These are phyloP conservation scores for Rhyacichthys aspro DNA, from an alignment of 2,797 vertebrate species.

Conservation along the genomic window DNA sequence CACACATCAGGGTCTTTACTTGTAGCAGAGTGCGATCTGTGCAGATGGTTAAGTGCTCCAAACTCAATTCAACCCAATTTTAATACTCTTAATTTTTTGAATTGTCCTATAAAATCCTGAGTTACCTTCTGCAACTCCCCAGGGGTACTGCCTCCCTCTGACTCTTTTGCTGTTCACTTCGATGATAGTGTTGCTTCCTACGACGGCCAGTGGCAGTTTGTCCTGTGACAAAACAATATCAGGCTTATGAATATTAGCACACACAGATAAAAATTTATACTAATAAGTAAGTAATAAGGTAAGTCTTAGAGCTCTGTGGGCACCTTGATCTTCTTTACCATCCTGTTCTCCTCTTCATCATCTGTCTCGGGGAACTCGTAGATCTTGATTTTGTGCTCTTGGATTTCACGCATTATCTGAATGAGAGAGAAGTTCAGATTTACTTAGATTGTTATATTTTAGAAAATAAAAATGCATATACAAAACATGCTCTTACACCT, in stretches of 20 bases:
- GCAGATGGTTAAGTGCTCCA: too few relatives aligned
- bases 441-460: not conserved
- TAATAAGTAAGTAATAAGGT: too few relatives aligned
- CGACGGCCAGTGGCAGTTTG: slow-evolving; percentile 96
- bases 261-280: too few relatives aligned
- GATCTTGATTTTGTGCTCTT: slow-evolving; percentile 99
- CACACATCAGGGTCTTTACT: too few relatives aligned
- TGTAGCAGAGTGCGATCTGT: too few relatives aligned
- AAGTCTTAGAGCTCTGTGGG: too few relatives aligned
- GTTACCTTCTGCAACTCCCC: slow-evolving; percentile 98
- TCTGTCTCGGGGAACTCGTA: slow-evolving; percentile 99
- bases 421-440: not conserved
- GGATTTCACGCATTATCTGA: slow-evolving; percentile 98
- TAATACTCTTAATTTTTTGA: too few relatives aligned
- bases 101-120: too few relatives aligned
- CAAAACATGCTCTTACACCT: too few relatives aligned
- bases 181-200: slow-evolving; percentile 98
- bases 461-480: not conserved
- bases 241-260: too few relatives aligned
- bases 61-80: too few relatives aligned
- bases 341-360: slow-evolving; percentile 96
- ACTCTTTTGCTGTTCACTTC: slow-evolving; percentile 94
- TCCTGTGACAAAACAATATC: slow-evolving; percentile 78
- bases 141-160: slow-evolving; percentile 96
- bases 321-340: slow-evolving; percentile 98